Evolutionary conservation across 2,888 invertebrate genomes (phyloP), one percentile per base, ranked within the genome.

Genomic region (Agrochola circellaris): DNA sequence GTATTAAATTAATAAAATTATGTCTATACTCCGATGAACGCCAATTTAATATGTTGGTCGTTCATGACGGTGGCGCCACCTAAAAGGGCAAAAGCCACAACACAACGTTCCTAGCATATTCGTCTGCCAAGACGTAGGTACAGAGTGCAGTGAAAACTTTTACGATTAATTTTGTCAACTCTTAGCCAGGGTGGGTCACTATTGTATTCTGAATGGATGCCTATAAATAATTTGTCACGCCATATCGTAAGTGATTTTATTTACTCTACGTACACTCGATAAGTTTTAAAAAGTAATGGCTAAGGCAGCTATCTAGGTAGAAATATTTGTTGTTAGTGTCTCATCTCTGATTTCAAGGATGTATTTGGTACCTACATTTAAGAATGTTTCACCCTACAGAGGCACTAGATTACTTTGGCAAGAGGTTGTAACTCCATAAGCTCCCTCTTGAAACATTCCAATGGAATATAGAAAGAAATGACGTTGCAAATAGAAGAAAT

Each of bases 401-500:
- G 17, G 38, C 17, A 48, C 42, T 54, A 77, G 20, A 62, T 58
- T 72, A 68, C 71, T 56, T 69, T 68, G 45, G 34, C 45, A 30
- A 70, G 38, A 75, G 61, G 48, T 42, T 58, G 45, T 73, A 68
- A 38, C 30, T 71, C 61, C 56, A 79, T 72, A 83, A 84, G 79
- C 76, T 73, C 58, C 30, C 64, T 60, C 73, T 81, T 78, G 75
- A 86, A 90, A 83, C 84, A 87, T 87, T 87, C 79, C 61, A 79
- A 74, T 67, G 86, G 87, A 91, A 89, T 91, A 91, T 86, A 91
- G 91, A 93, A 92, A 93, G 91, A 90, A 93, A 92, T 92, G 92
- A 93, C 92, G 91, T 92, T 91, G 92, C 92, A 92, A 94, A 93
- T 93, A 90, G 90, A 92, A 93, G 92, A 95, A 93, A 93, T 94